Evolutionary conservation across 2,888 invertebrate genomes (phyloP).

Genomic region (Dione vanillae): DNA sequence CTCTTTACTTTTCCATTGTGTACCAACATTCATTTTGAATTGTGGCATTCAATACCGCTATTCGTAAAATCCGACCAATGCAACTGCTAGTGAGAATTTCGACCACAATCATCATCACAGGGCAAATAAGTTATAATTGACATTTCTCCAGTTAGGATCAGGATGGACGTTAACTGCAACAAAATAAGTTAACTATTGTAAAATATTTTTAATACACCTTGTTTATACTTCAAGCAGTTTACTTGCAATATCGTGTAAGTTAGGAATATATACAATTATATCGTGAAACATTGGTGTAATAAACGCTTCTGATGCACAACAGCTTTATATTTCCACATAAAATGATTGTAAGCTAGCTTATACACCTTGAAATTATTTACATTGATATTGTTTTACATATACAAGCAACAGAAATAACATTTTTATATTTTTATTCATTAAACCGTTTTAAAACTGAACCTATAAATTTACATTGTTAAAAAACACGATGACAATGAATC

Average conservation of each 20-base stretch:
- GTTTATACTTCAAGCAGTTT: not conserved
- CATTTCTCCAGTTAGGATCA: not conserved
- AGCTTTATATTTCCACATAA: not conserved
- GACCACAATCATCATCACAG: not conserved
- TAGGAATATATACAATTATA: not conserved
- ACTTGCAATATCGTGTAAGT: not conserved
- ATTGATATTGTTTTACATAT: not conserved
- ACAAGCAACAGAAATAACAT: not conserved
- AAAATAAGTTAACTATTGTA: not conserved
- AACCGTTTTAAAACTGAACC: constrained; percentile 1
- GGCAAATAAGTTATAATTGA: not conserved
- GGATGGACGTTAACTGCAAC: not conserved
- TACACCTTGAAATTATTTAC: not conserved
- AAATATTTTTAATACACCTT: not conserved
- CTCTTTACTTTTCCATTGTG: not conserved
- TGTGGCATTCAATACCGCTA: constrained; percentile 1
- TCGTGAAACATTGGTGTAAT: not conserved
- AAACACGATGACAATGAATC: constrained; percentile 33
- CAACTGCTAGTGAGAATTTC: not conserved
- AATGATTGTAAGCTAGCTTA: not conserved
- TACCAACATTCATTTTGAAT: not conserved
- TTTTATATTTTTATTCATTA: constrained; percentile 6
- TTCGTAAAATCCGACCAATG: not conserved
- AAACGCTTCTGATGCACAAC: not conserved
- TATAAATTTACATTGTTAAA: constrained; percentile 36